Evolutionary conservation across 2,888 invertebrate species (phyloP), one percentile per base, ranked within the genome.

Genomic region (Tuberolachnus salignus): DNA sequence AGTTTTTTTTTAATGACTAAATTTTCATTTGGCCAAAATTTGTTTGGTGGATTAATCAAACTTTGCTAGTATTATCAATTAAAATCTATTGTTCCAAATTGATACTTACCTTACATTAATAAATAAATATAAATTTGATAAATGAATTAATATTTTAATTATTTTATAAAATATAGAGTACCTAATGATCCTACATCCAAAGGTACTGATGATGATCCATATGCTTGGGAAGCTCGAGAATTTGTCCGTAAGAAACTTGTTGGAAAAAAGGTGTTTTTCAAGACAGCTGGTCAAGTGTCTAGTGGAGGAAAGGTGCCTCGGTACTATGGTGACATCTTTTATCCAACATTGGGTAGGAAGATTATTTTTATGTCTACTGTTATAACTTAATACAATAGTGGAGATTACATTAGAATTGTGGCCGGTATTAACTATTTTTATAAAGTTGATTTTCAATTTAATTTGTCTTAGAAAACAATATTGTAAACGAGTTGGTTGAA

Each of bases 161-260:
- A 53, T 70, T 81, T 11, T 42, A 44, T 55, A 0, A 57, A 26
- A 14, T 57, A 13, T 73, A 70, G 75, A 51, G 71, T 72, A 6
- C 69, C 64, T 71, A 70, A 80, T 49, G 66, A 78, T 61, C 59
- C 78, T 16, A 34, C 51, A 42, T 34, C 51, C 11, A 89, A 89
- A 63, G 92, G 92, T 84, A 89, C 90, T 14, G 92, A 91, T 85
- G 95, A 95, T 85, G 94, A 98, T 87, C 94, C 98, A 1, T 98
- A 89, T 88, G 98, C 97, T 0, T 99, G 98, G 97, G 98, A 98
- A 85, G 94, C 98, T 1, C 90, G 98, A 78, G 98, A 99, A 87
- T 98, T 92, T 85, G 88, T 99, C 69, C 90, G 98, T 53, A 94
- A 95, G 85, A 95, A 94, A 86, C 87, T 98, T 51, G 91, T 99